Evolutionary conservation across 2,888 invertebrate species (phyloP), one percentile per base, ranked within the genome.

Genomic region (Drosophila nigritarsus): DNA sequence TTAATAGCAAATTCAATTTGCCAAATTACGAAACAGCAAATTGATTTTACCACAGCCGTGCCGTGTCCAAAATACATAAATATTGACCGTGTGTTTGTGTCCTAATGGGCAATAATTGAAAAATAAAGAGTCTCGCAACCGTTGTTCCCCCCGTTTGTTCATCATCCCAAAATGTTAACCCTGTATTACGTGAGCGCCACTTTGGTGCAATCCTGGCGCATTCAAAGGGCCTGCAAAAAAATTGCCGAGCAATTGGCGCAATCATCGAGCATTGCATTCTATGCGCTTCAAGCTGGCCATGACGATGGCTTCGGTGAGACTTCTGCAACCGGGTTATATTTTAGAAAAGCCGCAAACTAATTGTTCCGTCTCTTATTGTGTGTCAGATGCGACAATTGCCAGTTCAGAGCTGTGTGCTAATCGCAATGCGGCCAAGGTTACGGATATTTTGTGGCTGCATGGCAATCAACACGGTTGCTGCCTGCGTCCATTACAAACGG

Each of bases 131-230:
- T 32, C 34, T n/a, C 6, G 42, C 15, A 36, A 71, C 49, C 53
- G 45, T 36, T 51, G 30, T 36, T 45, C 30, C 29, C 45, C 15
- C 15, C 45, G 45, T 15, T 45, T 45, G 45, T 30, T 53, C 38
- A 24, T 51, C 27, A 27, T 27, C 53, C 40, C 42, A 80, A 64
- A 56, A 92, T 97, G 92, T 94, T 97, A 87, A 97, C 97, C 45
- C 93, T 97, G 61, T 96, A 96, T 93, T 97, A 97, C 92, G 96
- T 96, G 94, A 96, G 97, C 90, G 96, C 97, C 90, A 97, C 97
- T 75, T 95, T 96, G 92, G 93, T 97, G 82, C 97, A 97, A 93
- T 96, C 96, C 91, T 96, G 96, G 96, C 94, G 96, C 64, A 94
- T 97, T 75, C 95, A 95, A 60, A 95, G 95, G 32, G 94, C 97